Evolutionary conservation across 2,797 vertebrate genomes (phyloP), one percentile per base, ranked within the genome.

Genomic region (Notoglanidium macrostoma): DNA sequence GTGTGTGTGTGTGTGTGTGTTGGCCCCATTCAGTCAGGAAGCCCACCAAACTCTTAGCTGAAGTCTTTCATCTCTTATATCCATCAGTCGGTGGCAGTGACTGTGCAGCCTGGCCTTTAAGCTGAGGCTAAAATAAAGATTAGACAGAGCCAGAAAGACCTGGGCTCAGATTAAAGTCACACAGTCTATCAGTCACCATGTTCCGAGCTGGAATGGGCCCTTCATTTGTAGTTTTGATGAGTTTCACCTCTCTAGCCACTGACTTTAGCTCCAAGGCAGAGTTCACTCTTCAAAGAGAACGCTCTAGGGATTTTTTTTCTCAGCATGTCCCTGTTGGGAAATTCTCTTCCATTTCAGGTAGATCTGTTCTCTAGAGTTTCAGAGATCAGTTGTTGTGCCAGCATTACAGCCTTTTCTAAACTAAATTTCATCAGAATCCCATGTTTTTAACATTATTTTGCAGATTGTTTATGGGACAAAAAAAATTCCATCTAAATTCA

Each of bases 1-100:
- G 85, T 86, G 85, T 77, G 80, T 77, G 86, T 67, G 65, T 81
- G 76, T 80, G 85, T 61, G 78, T 81, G 57, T 83, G 86, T 67
- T 87, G 83, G 59, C 87, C 87, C 76, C 87, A 88, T 88, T 88
- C 83, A 88, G 87, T 88, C 87, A 85, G 77, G 65, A 73, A 74
- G 87, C 67, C 87, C 87, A 81, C 76, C 87, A 85, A 88, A 85
- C 76, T 83, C 87, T 88, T 81, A 74, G 77, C 76, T 88, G 87
- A 85, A 81, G 83, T 80, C 87, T 88, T 88, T 88, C 83, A 85
- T 88, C 87, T 88, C 67, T 81, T 70, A 85, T 88, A 85, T 85
- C 77, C 77, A 80, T 85, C 87, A 85, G 67, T 74, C 55, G 15
- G 81, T 80, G 57, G 77, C 63, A 79, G 74, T 65, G 72, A 85